Conservation (phyloP, 2,888 invertebrate species). For the Ethmia dodecea region DNA sequence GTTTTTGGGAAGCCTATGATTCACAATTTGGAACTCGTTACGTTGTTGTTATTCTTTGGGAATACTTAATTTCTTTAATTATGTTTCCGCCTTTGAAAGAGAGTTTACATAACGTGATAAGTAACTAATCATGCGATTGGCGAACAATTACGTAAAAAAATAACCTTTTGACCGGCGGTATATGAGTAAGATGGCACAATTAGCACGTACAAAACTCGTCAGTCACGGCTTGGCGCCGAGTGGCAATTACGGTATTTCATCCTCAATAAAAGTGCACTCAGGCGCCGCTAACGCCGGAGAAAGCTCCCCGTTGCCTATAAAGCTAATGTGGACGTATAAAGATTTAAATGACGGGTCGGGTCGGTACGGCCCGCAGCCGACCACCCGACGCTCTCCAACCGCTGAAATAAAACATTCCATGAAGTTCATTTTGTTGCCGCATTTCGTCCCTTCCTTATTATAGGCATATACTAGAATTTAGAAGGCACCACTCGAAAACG, state of each 20-base stretch:
- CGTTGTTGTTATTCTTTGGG: constrained; percentile 19
- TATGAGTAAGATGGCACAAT: constrained; percentile 48
- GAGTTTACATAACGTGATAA: not conserved
- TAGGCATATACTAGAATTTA: no score
- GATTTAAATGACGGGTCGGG: constrained; percentile 60
- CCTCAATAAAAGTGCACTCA: constrained; percentile 72
- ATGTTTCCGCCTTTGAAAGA: not conserved
- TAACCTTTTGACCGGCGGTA: constrained; percentile 25
- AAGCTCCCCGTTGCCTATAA: constrained; percentile 62
- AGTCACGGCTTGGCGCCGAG: constrained; percentile 62
- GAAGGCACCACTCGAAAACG: no score
- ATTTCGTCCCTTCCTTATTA: no score
- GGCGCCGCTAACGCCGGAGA: constrained; percentile 54
- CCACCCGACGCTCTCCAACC: constrained; percentile 6
- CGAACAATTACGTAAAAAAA: not conserved
- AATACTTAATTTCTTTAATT: not conserved
- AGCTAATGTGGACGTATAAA: constrained; percentile 70
- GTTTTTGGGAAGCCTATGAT: constrained; percentile 27
- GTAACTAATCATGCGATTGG: not conserved
- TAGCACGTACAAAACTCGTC: constrained; percentile 64
- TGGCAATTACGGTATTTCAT: constrained; percentile 71
- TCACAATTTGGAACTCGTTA: constrained; percentile 26
- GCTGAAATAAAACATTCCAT: no score
- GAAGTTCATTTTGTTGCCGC: no score
- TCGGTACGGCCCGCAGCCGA: constrained; percentile 20